These are phyloP conservation scores for Aquatica leii DNA, from an alignment of 2,888 invertebrate species.

Conservation along the genomic window DNA sequence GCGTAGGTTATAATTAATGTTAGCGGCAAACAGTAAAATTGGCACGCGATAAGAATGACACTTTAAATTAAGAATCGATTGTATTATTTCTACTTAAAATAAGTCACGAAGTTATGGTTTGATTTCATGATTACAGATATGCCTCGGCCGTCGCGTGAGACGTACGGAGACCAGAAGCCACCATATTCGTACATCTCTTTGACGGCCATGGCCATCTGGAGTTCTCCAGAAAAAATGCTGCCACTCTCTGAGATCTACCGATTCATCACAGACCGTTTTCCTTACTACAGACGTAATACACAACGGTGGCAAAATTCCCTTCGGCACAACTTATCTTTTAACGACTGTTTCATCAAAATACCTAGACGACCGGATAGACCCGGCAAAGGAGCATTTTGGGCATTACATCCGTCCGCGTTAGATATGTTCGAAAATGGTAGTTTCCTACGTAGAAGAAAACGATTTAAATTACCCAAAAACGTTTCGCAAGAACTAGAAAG, in stretches of 20 bases:
- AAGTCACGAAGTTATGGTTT: slow-evolving; percentile 19
- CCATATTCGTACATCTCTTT: slow-evolving; percentile 97
- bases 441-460: slow-evolving; percentile 75
- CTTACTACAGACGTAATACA: slow-evolving; percentile 82
- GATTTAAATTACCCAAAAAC: slow-evolving; percentile 80
- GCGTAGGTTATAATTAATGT: slow-evolving; percentile 18
- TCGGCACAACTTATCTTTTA: slow-evolving; percentile 77
- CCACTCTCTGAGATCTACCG: slow-evolving; percentile 86
- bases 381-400: slow-evolving; percentile 83
- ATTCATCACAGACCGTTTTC: slow-evolving; percentile 89
- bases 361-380: slow-evolving; percentile 74
- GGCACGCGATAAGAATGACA: slow-evolving; percentile 22
- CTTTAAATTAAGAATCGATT: not conserved
- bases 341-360: slow-evolving; percentile 83
- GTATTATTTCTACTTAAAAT: slow-evolving; percentile 7
- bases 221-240: slow-evolving; percentile 93
- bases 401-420: slow-evolving; percentile 75
- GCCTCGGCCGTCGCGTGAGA: slow-evolving; percentile 94
- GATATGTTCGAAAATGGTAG: slow-evolving; percentile 88
- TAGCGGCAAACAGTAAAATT: slow-evolving; percentile 15
- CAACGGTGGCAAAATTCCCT: slow-evolving; percentile 75
- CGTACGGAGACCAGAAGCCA: slow-evolving; percentile 96
- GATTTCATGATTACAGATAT: slow-evolving; percentile 61
- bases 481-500: slow-evolving; percentile 69
- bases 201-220: slow-evolving; percentile 98